These are phyloP conservation scores for Bombus polaris DNA, from an alignment of 1,140 invertebrate genomes.

Conservation along the genomic window DNA sequence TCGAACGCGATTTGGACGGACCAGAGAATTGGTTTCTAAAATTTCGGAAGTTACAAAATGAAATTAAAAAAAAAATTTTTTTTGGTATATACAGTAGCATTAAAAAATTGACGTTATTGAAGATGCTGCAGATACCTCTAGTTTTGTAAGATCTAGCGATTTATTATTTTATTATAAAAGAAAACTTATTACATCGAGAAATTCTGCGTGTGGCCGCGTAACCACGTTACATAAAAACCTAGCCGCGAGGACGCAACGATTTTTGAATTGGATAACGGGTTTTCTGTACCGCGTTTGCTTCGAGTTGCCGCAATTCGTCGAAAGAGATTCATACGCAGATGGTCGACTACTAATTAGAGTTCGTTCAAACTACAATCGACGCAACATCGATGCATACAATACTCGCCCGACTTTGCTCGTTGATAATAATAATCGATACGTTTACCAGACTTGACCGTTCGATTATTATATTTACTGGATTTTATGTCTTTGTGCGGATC, in stretches of 20 bases:
- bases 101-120: too few species aligned
- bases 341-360: slow-evolving; percentile 7
- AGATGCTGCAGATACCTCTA: background rate
- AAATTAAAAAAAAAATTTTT: too few species aligned
- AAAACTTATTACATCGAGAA: background rate
- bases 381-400: background rate
- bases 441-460: background rate
- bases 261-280: background rate
- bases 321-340: background rate
- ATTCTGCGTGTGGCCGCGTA: background rate
- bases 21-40: background rate
- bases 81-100: too few species aligned
- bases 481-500: background rate
- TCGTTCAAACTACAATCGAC: background rate
- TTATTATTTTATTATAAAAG: background rate
- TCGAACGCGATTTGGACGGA: background rate
- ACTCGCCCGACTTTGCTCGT: background rate
- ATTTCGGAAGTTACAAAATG: background rate
- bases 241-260: background rate
- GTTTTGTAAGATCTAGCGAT: background rate
- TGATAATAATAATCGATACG: slow-evolving; percentile 22
- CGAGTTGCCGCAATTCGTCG: background rate
- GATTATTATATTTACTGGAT: slow-evolving; percentile 35
- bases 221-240: background rate
- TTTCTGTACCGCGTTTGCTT: background rate